phyloP scores from a whole-genome alignment of 2,113 vertebrate genomes.

The Engraulis encrasicolus region DNA sequence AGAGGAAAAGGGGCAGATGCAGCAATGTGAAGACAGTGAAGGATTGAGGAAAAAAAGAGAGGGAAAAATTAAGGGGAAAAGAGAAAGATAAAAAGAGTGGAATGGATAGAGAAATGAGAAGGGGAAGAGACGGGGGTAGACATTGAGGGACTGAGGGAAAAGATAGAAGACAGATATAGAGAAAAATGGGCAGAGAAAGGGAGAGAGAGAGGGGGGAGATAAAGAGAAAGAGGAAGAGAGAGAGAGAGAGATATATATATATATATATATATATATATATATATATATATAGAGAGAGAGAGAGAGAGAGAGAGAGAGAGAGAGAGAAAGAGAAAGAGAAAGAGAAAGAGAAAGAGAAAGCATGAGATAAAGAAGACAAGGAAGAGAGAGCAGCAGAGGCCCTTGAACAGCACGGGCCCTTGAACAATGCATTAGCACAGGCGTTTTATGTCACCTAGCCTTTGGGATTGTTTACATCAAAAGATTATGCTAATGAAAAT shows the following conservation, averaged over 20 bases:
- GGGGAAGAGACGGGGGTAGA: conserved; percentile 5
- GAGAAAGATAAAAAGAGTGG: conserved; percentile 4
- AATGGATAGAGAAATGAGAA: no score
- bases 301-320: not conserved
- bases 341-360: conserved; percentile 1
- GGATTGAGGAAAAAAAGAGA: not conserved
- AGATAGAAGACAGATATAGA: not conserved
- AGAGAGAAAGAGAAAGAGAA: not conserved
- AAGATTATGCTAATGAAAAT: conserved; percentile 14
- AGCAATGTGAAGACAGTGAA: no score
- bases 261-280: no score
- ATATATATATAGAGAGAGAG: no score
- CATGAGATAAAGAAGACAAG: not conserved
- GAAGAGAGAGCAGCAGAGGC: not conserved
- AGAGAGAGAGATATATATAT: no score
- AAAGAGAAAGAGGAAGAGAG: conserved; percentile 19
- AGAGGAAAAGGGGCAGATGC: conserved; percentile 20
- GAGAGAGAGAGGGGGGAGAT: not conserved
- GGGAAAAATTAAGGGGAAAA: not conserved
- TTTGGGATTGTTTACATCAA: conserved; percentile 11
- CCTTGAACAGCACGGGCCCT: not conserved
- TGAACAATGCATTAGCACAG: not conserved
- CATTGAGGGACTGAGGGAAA: not conserved
- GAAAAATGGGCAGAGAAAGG: not conserved
- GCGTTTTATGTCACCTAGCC: not conserved